These are phyloP conservation scores for Pterostichus niger DNA, from an alignment of 2,888 invertebrate species.

Conservation along the genomic window DNA sequence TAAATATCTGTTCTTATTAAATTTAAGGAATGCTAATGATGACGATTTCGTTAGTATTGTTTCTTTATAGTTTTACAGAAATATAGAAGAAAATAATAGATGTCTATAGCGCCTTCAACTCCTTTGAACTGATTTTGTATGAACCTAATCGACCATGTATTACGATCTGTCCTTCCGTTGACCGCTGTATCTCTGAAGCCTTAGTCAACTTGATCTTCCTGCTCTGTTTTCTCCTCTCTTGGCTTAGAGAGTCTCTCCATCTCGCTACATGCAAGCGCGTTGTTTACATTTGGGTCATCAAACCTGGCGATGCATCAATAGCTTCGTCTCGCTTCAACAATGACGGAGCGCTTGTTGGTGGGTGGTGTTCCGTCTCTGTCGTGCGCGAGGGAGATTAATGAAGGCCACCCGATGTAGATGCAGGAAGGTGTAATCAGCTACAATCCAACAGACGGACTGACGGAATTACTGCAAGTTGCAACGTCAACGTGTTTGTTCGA, in stretches of 20 bases:
- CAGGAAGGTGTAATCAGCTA: constrained; percentile 61
- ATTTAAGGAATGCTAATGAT: no score
- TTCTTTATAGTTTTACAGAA: no score
- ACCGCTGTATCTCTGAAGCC: no score
- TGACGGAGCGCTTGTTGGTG: neutral
- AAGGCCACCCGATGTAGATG: constrained; percentile 42
- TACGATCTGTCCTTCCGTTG: no score
- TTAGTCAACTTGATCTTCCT: neutral
- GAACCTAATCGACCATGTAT: no score
- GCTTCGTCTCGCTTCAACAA: constrained; percentile 7
- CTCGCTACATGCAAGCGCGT: constrained; percentile 3
- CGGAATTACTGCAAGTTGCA: constrained; percentile 44
- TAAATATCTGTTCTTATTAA: no score
- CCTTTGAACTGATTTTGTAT: no score
- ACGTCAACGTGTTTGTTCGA: constrained; percentile 1
- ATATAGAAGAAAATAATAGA: no score
- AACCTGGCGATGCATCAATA: constrained; percentile 37
- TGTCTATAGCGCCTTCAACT: no score
- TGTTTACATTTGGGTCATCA: constrained; percentile 63
- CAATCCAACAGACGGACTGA: constrained; percentile 25
- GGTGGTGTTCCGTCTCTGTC: constrained; percentile 9
- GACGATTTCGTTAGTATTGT: no score
- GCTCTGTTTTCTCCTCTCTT: neutral
- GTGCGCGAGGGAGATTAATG: constrained; percentile 52
- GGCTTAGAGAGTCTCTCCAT: neutral